Conservation (phyloP, 23 tunicate genomes). For the Aplidium turbinatum region DNA sequence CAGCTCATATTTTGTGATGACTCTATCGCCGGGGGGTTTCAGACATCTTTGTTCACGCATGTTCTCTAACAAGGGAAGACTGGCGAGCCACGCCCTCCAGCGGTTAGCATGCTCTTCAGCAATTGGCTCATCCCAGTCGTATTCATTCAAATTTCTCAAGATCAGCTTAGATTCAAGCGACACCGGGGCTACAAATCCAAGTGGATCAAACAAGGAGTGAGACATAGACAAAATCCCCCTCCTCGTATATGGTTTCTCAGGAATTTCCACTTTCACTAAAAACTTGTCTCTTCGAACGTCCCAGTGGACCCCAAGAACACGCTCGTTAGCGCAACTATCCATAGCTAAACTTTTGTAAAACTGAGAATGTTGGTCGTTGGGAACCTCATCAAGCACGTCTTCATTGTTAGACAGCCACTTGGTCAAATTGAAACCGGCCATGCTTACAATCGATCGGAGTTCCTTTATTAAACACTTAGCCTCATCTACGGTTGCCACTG, state of each 20-base stretch:
- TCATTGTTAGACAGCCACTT: constrained; percentile 29
- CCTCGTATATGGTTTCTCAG: too few species aligned
- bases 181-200: constrained; percentile 32
- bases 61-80: not conserved
- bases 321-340: too few species aligned
- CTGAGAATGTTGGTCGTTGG: not conserved
- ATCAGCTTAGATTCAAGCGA: constrained; percentile 14
- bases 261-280: too few species aligned
- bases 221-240: too few species aligned
- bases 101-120: not conserved
- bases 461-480: not conserved
- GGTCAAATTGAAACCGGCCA: constrained; percentile 20
- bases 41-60: not conserved
- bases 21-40: not conserved
- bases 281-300: too few species aligned
- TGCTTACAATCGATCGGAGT: not conserved
- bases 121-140: constrained; percentile 24
- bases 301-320: too few species aligned
- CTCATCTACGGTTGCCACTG: not conserved
- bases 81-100: constrained; percentile 8
- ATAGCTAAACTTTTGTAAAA: too few species aligned
- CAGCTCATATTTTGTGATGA: not conserved
- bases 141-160: not conserved
- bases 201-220: constrained; percentile 20
- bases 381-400: too few species aligned